Base-by-base conservation (phyloP, 92 coral and sea anemone species). In the Bergia puertoricense region DNA sequence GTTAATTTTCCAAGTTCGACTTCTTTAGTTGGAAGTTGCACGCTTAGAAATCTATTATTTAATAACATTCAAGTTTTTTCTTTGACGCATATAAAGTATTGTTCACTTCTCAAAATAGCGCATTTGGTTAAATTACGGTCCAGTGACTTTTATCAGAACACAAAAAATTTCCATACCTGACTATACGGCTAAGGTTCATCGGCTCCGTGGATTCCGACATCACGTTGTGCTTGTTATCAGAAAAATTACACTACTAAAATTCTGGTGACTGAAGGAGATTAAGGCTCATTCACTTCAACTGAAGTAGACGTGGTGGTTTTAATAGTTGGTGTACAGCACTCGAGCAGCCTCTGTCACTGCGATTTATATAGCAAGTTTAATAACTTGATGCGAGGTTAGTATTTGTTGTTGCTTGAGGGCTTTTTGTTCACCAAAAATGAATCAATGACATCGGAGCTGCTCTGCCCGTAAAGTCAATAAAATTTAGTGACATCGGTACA, bases 141-240 rank as follows among this genome's bases (percentile, higher is more conserved):
- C 85, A 81, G 75, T 81, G 85, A 81, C 85, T 41, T 80, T 81
- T 22, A 74, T 81, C 38, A 62, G 69, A 5, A 23, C 30, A 54
- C 72, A 30, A 81, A 40, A 81, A 56, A 81, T 81, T 81, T 81
- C 74, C 75, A 81, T 81, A 81, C 73, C 16, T 9, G 13, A 23
- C 16, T 37, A 15, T 23, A 42, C 18, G 18, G 74, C 45, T 18
- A 36, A 10, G 62, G 67, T 48, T 37, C 85, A 41, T 41, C 56
- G 6, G 51, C 73, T 18, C 45, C 37, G 30, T 2, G 54, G 37
- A 81, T 56, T 41, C 8, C 36, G 18, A 6, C 81, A 22, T n/a
- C 16, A 43, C 7, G 59, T 10, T 10, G 18, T 11, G 2, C 2
- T 43, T 20, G 57, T 2, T 22, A 62, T 62, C 30, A 20, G 69